Conservation (phyloP, 2,113 vertebrate genomes). For the Rostratula benghalensis region DNA sequence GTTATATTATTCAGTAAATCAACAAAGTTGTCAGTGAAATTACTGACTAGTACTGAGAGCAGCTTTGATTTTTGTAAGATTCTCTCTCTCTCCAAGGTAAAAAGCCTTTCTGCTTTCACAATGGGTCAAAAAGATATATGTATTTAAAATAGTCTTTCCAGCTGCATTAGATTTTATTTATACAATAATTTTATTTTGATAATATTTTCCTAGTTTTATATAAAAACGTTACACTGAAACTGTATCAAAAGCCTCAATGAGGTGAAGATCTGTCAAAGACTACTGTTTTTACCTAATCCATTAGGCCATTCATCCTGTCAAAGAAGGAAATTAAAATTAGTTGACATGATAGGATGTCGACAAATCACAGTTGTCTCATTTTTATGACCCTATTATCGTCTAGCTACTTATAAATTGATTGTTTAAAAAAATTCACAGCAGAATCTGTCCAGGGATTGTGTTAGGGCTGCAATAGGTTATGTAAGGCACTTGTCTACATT, state of each 20-base stretch:
- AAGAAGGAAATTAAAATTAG: not conserved
- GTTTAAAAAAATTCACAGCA: not conserved
- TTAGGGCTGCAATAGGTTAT: not conserved
- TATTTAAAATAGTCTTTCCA: not conserved
- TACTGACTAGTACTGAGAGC: not conserved
- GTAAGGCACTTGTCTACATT: slow-evolving; percentile 32
- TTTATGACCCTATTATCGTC: not conserved
- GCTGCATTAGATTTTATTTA: not conserved
- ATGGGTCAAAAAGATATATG: not conserved
- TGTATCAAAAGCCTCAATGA: not conserved
- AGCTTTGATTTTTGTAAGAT: not conserved
- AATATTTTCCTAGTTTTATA: not conserved
- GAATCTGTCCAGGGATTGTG: not conserved
- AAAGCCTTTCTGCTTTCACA: not conserved
- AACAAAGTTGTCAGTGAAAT: not conserved
- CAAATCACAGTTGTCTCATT: not conserved
- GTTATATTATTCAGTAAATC: not conserved
- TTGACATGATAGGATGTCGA: not conserved
- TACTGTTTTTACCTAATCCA: not conserved
- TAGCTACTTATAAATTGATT: not conserved
- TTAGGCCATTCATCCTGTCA: not conserved
- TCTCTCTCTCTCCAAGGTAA: not conserved
- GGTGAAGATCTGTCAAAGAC: not conserved
- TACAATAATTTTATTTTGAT: not conserved
- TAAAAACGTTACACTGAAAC: not conserved